Percentiles rank a stretch among this genome's conserved stretches.
phyloP scores from a whole-genome alignment of 2,888 invertebrate genomes.

The Epinotia demarniana region DNA sequence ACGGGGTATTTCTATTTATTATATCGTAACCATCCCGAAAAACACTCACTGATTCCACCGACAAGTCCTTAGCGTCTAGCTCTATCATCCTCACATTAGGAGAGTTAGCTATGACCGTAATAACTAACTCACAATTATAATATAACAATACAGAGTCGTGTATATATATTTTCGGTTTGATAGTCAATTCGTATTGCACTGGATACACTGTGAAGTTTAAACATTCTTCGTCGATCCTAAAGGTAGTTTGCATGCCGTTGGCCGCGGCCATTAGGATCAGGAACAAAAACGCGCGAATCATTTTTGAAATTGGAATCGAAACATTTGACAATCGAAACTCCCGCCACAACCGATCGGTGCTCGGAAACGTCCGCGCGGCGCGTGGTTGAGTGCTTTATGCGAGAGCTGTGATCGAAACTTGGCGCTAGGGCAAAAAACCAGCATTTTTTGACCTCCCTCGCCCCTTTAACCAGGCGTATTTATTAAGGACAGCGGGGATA shows the following conservation, averaged over 20 bases:
- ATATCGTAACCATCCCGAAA: slow-evolving; percentile 63
- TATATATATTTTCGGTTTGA: slow-evolving; percentile 66
- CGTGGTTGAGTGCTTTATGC: slow-evolving; percentile 60
- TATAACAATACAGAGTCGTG: slow-evolving; percentile 57
- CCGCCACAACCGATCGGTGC: slow-evolving; percentile 48
- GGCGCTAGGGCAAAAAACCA: slow-evolving; percentile 59
- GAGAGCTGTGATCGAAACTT: slow-evolving; percentile 56
- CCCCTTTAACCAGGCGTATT: slow-evolving; percentile 45
- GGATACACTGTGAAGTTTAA: slow-evolving; percentile 79
- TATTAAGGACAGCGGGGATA: not conserved
- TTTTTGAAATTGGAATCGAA: slow-evolving; percentile 48
- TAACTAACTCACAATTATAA: slow-evolving; percentile 71
- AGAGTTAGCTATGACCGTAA: slow-evolving; percentile 73
- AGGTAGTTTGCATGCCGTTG: slow-evolving; percentile 53
- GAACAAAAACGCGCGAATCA: slow-evolving; percentile 55
- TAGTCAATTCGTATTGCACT: slow-evolving; percentile 73
- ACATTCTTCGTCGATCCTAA: slow-evolving; percentile 72
- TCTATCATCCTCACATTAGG: slow-evolving; percentile 69
- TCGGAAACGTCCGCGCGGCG: slow-evolving; percentile 66
- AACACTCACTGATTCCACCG: slow-evolving; percentile 66
- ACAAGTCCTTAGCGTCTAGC: slow-evolving; percentile 69
- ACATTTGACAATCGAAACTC: slow-evolving; percentile 48
- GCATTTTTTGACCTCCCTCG: slow-evolving; percentile 52
- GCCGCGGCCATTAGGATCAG: slow-evolving; percentile 57
- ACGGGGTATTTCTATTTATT: slow-evolving; percentile 67